Conservation (phyloP, 2,113 vertebrate species). For the Hemiprocne comata region DNA sequence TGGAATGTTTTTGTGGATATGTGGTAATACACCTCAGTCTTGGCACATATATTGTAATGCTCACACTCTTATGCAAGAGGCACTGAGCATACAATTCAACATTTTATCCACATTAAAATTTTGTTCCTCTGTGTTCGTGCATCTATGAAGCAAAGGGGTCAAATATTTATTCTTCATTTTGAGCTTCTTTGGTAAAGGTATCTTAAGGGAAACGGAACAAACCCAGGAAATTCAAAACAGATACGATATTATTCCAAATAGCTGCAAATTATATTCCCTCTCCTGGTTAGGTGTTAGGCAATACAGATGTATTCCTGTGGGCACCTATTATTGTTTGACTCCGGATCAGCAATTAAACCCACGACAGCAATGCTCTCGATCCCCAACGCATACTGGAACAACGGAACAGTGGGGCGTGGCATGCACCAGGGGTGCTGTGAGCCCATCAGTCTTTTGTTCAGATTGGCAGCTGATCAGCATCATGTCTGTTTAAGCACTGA, state of each 20-base stretch:
- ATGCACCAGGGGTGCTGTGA: background rate
- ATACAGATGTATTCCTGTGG: background rate
- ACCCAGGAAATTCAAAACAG: background rate
- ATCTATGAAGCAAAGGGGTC: background rate
- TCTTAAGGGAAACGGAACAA: background rate
- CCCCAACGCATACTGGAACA: background rate
- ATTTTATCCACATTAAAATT: background rate
- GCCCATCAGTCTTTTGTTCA: background rate
- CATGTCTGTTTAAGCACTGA: background rate
- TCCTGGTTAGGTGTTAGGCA: background rate
- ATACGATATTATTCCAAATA: background rate
- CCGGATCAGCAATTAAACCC: no score
- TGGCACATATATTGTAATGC: background rate
- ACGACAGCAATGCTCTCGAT: no score
- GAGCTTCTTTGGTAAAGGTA: background rate
- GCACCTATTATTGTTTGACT: no score
- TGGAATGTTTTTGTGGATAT: background rate
- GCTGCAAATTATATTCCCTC: background rate
- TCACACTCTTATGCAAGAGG: no score
- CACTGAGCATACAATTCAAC: no score
- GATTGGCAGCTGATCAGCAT: background rate
- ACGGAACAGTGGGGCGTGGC: accelerated
- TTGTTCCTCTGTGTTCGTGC: background rate
- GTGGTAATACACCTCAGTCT: background rate
- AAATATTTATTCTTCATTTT: background rate